Evolutionary conservation across 2,888 invertebrate species (phyloP).

Genomic region (Platerodrilus igneus): DNA sequence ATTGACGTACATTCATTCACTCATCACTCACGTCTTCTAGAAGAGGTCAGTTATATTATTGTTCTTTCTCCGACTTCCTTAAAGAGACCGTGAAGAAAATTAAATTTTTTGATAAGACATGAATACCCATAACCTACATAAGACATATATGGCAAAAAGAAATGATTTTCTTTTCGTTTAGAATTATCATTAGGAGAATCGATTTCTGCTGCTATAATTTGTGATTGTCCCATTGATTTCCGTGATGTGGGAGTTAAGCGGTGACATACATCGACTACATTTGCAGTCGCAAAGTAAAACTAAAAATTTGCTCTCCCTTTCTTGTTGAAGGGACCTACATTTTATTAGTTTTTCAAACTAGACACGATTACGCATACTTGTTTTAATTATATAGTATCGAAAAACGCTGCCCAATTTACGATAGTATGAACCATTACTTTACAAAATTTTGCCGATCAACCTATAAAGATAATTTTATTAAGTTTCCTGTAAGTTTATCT

Average conservation of each 20-base stretch:
- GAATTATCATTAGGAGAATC: conserved; percentile 19
- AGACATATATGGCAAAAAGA: conserved; percentile 16
- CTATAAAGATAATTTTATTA: too few relatives aligned
- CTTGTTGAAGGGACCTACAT: conserved; percentile 13
- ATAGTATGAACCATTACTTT: too few relatives aligned
- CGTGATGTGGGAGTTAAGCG: conserved; percentile 7
- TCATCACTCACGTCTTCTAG: conserved; percentile 12
- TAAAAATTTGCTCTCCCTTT: conserved; percentile 12
- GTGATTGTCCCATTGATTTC: conserved; percentile 14
- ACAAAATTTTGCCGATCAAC: too few relatives aligned
- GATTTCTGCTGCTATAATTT: conserved; percentile 11
- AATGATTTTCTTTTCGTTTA: conserved; percentile 15
- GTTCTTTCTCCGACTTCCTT: conserved; percentile 3
- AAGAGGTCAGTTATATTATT: conserved; percentile 9
- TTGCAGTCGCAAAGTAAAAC: conserved; percentile 9
- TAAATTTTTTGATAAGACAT: conserved; percentile 16
- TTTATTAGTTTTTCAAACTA: conserved; percentile 1
- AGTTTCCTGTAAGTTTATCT: too few relatives aligned
- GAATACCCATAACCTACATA: conserved; percentile 17
- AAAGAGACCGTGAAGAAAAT: conserved; percentile 13
- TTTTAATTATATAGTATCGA: too few relatives aligned
- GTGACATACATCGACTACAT: conserved; percentile 14
- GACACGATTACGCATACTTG: too few relatives aligned
- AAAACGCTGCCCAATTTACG: too few relatives aligned
- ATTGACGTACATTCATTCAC: conserved; percentile 11